Base-by-base conservation (phyloP, 1,140 invertebrate genomes). In the Tetramorium parvispinum region DNA sequence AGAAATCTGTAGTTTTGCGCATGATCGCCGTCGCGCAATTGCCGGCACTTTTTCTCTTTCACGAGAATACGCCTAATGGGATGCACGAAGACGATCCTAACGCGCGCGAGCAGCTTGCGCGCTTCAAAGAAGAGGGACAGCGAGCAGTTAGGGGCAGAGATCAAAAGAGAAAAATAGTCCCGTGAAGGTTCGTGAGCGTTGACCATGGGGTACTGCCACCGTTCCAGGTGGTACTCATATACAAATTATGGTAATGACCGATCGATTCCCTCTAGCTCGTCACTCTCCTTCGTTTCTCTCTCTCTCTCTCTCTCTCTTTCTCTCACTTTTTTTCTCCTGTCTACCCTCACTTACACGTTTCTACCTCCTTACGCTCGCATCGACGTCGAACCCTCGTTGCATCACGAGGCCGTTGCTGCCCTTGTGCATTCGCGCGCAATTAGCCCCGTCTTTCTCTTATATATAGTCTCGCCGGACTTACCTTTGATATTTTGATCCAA, bases 401-500 rank as follows among this genome's bases (percentile, higher is more conserved):
- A 76, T 43, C n/a, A 65, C 73, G 78, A 24, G 21, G 32, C 75
- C 24, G 53, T 71, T 49, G 46, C 24, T 63, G 32, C 49, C 53
- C 37, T 85, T 66, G 43, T 63, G 55, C 55, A 51, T 83, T 91
- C 75, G 46, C 68, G 40, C 82, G 68, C 88, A 91, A 91, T 91
- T 89, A 88, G 57, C 79, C 70, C 68, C 79, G 63, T 75, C 66
- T 61, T 49, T 55, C 13, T 53, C 51, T 24, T 59, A 32, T 49
- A 27, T 13, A 49, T n/a, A n/a, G n/a, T n/a, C n/a, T n/a, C 18
- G 24, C 18, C 46, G 27, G 21, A 82, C 88, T 89, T 91, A 85
- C 87, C 90, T 93, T 91, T 93, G 93, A 93, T 93, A 93, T 94
- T 94, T 93, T 93, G 93, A 94, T 94, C 90, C 92, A 77, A 87